Evolutionary conservation across 2,113 vertebrate genomes (phyloP).

Genomic region (Oreochromis aureus): DNA sequence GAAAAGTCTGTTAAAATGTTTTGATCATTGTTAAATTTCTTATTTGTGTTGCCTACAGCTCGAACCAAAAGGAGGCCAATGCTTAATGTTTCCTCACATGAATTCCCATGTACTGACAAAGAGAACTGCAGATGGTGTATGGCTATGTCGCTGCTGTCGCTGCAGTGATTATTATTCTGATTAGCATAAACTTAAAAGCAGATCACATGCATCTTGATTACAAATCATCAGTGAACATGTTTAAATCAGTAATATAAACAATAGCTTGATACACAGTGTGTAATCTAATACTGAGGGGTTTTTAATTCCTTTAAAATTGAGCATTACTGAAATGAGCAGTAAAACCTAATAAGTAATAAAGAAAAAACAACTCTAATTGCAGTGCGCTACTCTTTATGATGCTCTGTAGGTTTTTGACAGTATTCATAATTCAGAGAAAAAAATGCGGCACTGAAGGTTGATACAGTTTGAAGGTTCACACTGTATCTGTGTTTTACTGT

Average conservation of each 20-base stretch:
- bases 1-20: constrained; percentile 16
- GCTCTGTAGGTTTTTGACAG: not conserved
- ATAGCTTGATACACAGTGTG: not conserved
- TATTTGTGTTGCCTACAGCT: not conserved
- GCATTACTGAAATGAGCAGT: not conserved
- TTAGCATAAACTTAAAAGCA: not conserved
- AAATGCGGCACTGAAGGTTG: not conserved
- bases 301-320: not conserved
- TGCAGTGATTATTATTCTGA: not conserved
- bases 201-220: not conserved
- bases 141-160: not conserved
- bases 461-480: not conserved
- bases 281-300: not conserved
- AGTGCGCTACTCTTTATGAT: not conserved
- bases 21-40: constrained; percentile 15
- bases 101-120: not conserved
- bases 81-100: not conserved
- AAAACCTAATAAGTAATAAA: not conserved
- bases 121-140: not conserved
- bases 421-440: not conserved
- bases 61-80: not conserved
- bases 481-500: not conserved
- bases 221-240: not conserved
- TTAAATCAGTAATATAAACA: not conserved
- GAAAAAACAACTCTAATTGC: not conserved